Conservation (phyloP, 2,797 vertebrate genomes). For the Myotis vivesi region DNA sequence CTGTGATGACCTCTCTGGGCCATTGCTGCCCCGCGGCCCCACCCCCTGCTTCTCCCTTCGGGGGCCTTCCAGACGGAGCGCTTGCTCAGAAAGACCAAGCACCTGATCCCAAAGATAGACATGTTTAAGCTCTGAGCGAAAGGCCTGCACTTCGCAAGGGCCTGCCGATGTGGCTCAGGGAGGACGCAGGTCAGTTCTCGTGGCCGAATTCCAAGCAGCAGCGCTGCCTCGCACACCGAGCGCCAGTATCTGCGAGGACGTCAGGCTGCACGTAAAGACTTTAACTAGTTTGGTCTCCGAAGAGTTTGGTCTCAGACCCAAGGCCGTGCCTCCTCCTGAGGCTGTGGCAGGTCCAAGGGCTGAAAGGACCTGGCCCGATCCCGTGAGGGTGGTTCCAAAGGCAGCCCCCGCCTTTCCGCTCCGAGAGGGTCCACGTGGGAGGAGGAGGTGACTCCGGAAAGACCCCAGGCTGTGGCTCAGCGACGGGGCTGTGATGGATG, state of each 20-base stretch:
- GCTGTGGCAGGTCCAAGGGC: neutral
- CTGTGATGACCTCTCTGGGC: too few relatives aligned
- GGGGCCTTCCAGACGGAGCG: neutral
- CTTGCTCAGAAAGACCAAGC: neutral
- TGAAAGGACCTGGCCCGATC: neutral
- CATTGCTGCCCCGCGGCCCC: too few relatives aligned
- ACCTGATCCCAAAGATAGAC: neutral
- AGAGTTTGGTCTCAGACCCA: conserved; percentile 1
- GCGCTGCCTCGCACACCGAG: neutral
- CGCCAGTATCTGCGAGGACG: neutral
- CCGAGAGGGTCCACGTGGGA: neutral
- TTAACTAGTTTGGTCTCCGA: neutral
- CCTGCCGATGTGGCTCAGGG: neutral
- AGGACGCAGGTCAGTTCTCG: neutral
- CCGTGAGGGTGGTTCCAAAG: neutral
- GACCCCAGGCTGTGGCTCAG: neutral
- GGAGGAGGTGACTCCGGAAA: neutral
- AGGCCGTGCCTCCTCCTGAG: neutral
- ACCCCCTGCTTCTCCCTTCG: neutral
- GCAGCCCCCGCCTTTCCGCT: neutral
- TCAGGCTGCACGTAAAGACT: neutral
- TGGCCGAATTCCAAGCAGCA: neutral
- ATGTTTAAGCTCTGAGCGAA: conserved; percentile 11
- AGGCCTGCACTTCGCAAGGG: neutral
- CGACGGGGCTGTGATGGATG: neutral